Evolutionary conservation across 2,113 vertebrate species (phyloP).

Genomic region (Helogale parvula): DNA sequence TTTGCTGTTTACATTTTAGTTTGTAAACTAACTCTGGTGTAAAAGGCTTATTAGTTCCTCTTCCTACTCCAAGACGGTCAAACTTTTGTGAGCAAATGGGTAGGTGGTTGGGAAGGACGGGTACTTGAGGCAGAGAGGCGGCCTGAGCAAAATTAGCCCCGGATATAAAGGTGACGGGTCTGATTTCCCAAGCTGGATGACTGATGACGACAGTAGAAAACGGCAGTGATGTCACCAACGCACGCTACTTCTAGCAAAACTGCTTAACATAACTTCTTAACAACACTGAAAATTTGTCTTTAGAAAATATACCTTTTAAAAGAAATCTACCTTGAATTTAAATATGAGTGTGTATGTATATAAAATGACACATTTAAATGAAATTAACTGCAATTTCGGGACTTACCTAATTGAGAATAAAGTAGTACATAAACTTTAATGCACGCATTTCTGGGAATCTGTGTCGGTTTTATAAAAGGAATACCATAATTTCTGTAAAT

Average conservation of each 20-base stretch:
- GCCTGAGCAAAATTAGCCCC: background rate
- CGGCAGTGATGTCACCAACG: constrained; percentile 66
- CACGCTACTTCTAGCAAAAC: constrained; percentile 67
- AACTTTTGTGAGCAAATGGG: background rate
- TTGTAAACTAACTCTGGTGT: background rate
- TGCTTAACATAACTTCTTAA: constrained; percentile 73
- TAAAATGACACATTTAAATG: constrained; percentile 69
- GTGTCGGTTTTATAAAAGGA: constrained; percentile 72
- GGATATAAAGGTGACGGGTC: background rate
- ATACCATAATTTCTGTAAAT: constrained; percentile 61
- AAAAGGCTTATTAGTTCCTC: background rate
- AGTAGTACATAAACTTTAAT: constrained; percentile 68
- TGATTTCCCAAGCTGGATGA: background rate
- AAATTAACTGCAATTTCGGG: constrained; percentile 81
- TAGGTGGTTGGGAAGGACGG: background rate
- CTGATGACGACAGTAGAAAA: background rate
- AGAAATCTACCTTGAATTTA: constrained; percentile 35
- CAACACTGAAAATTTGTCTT: constrained; percentile 65
- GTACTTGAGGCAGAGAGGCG: background rate
- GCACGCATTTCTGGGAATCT: constrained; percentile 59
- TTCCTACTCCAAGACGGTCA: background rate
- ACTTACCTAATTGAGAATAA: constrained; percentile 75
- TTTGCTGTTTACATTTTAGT: background rate
- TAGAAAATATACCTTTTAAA: constrained; percentile 66
- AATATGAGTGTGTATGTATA: background rate